Base-by-base conservation (phyloP, 2,888 invertebrate species). In the Lottia scabra region DNA sequence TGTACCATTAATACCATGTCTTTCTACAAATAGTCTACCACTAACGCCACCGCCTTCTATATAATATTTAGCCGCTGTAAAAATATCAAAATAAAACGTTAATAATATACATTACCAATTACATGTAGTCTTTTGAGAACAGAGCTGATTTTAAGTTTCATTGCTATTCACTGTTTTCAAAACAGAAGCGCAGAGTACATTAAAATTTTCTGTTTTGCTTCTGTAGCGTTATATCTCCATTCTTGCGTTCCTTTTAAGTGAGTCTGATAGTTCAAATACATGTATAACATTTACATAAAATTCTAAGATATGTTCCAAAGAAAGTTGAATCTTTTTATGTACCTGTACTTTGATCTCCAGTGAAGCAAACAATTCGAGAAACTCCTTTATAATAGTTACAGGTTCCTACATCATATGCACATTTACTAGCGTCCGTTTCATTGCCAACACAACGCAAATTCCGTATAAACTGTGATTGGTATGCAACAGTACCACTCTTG, bases 1-100 rank as follows among this genome's bases (percentile, higher is more conserved):
- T 12, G 82, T 94, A 10, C 95, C 94, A 94, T 95, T 95, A 19
- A 93, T 91, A 1, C 93, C 93, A 74, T 92, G 92, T 80, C 93
- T 92, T 75, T 92, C 91, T 0, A 94, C 91, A 87, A 94, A 94
- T 5, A 94, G 88, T 56, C 93, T 90, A 0, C 94, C 90, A 67
- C 94, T 91, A 0, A 94, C 74, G 4, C 72, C 78, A 38, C 38
- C 38, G 48, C 77, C 71, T 26, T 75, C 62, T n/a, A 84, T 71
- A 38, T 66, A 73, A 56, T 78, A 72, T 46, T 74, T 76, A 4
- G 73, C 71, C 10, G 74, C 84, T 84, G 74, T 65, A 72, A 68
- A 13, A 27, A 43, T 30, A 38, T 5, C 38, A 38, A 38, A 8
- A 38, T 38, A 6, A 38, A 38, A 38, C 38, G 8, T 10, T 38